Conservation (phyloP, 2,113 vertebrate species). For the Semnornis frantzii region DNA sequence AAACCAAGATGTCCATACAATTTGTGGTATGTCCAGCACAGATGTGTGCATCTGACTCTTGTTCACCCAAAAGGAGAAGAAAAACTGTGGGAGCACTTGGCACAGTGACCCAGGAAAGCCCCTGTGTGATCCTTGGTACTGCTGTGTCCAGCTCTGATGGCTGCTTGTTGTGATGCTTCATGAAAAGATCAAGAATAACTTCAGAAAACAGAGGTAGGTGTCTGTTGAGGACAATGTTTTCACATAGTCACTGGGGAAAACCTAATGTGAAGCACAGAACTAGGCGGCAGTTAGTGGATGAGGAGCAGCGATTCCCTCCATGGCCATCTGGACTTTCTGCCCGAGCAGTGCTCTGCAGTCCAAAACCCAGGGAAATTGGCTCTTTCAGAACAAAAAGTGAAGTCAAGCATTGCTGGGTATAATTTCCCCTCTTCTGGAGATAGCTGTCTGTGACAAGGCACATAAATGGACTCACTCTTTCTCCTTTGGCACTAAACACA, state of each 20-base stretch:
- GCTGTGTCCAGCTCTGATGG: not conserved
- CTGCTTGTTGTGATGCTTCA: not conserved
- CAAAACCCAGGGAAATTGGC: not conserved
- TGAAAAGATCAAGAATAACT: not conserved
- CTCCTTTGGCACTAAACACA: not conserved
- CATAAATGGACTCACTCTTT: not conserved
- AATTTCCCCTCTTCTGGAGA: not conserved
- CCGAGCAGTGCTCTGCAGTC: not conserved
- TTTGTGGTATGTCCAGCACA: not conserved
- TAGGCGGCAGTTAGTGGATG: not conserved
- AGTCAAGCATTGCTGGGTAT: not conserved
- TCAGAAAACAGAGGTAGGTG: not conserved
- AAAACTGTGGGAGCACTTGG: not conserved
- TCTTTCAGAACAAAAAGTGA: not conserved
- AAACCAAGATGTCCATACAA: not conserved
- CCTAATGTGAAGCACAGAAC: not conserved
- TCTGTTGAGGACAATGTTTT: not conserved
- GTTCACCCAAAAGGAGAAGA: not conserved
- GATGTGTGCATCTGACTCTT: not conserved
- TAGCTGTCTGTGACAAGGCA: not conserved
- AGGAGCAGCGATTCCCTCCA: rapidly evolving
- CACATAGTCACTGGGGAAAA: not conserved
- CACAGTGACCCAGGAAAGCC: not conserved
- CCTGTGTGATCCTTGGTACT: rapidly evolving
- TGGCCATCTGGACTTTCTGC: not conserved